Conservation (phyloP, 1,140 invertebrate genomes). For the Cyclina sinensis region DNA sequence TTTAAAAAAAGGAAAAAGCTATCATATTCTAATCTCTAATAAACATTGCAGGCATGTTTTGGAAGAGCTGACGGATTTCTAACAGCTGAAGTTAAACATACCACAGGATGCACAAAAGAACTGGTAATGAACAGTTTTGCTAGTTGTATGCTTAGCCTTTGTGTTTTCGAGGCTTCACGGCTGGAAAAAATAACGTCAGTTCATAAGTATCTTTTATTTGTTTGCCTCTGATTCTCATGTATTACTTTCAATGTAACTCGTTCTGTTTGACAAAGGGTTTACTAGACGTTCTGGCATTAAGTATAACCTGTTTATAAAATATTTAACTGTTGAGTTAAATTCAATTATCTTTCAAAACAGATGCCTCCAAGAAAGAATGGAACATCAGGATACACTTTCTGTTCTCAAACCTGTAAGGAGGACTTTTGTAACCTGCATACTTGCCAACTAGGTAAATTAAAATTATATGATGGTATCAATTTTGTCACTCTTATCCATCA, state of each 20-base stretch:
- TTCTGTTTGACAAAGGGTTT: too few species aligned
- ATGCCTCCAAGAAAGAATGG: neutral
- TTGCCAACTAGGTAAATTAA: neutral
- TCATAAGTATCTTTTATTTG: neutral
- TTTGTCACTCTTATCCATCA: too few species aligned
- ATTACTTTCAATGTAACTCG: too few species aligned
- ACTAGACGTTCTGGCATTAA: too few species aligned
- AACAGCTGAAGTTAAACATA: neutral
- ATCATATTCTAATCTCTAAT: too few species aligned
- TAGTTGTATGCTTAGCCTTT: neutral
- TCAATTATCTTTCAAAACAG: too few species aligned
- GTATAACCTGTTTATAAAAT: too few species aligned
- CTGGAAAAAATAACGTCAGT: neutral
- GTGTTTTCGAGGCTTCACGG: neutral
- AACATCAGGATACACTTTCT: neutral
- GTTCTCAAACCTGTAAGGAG: neutral
- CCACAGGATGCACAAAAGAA: neutral
- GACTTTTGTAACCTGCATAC: neutral
- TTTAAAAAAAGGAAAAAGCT: too few species aligned
- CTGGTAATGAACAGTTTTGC: neutral
- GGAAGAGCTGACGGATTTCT: neutral
- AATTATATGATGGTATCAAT: too few species aligned
- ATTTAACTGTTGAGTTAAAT: too few species aligned
- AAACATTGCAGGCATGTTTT: neutral
- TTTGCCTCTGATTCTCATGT: neutral